Evolutionary conservation across 2,797 vertebrate genomes (phyloP), one percentile per base, ranked within the genome.

Genomic region (Hirundo rustica): DNA sequence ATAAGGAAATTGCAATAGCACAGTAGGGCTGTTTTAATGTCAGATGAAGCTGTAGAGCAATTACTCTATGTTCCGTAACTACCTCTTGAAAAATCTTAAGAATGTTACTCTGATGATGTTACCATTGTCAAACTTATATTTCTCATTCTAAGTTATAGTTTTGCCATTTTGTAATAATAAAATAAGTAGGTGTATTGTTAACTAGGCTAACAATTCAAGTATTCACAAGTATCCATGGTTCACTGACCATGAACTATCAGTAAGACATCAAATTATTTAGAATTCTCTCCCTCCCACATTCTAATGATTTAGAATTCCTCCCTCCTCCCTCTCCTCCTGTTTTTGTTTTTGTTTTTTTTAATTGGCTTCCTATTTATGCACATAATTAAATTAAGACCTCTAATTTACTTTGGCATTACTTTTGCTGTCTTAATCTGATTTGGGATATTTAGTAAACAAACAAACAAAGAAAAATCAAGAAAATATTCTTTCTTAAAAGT

Each of bases 1-100:
- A 94, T 74, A 71, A 87, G 42, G 50, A 89, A 94, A 92, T 57
- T 38, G 12, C 44, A 94, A 72, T 29, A 85, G 72, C 58, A 92
- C 53, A 72, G 54, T 55, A 79, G 74, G 36, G 26, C 30, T 62
- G 36, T 34, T 77, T 87, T 68, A 93, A 77, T 54, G 45, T 58
- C 84, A 48, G 19, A 47, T 15, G 57, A 77, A 89, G 47, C 44
- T 72, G 62, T 45, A 89, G 8, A 91, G 75, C 36, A 91, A 83
- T 83, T 92, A 80, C 22, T 61, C 36, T 12, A 19, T 45, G 55
- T 75, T 74, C 68, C 34, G 48, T 13, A 76, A 82, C 57, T 64
- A 87, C 62, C 68, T 71, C 54, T 72, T 71, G 51, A 84, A 93
- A 93, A 82, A 89, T 61, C 50, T 85, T 60, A 75, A 51, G 26